A percentile compares a stretch with the other conserved stretches of the same genome.
Evolutionary conservation across 2,797 vertebrate species (phyloP).

Genomic region (Sandelia bainsii): DNA sequence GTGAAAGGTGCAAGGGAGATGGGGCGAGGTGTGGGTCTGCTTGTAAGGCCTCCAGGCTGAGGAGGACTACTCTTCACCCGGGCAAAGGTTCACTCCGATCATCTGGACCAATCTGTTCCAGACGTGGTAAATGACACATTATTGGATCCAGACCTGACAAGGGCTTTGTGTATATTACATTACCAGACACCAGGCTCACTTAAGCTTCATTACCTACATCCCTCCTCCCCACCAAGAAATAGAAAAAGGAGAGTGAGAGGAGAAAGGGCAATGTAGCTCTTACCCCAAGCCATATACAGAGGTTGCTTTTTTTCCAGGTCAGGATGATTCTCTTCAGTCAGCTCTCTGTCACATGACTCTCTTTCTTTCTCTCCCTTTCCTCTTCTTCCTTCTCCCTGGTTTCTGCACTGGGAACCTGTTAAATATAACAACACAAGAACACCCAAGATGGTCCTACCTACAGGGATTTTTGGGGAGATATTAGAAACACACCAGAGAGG

Average conservation of each 20-base stretch:
- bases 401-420: conserved; percentile 85
- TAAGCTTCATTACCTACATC: conserved; percentile 93
- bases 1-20: conserved; percentile 79
- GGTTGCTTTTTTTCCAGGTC: conserved; percentile 80
- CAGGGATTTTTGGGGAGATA: conserved; percentile 83
- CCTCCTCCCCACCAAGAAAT: conserved; percentile 76
- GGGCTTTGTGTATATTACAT: conserved; percentile 91
- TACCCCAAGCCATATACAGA: conserved; percentile 86
- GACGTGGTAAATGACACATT: conserved; percentile 98
- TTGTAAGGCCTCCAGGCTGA: conserved; percentile 88
- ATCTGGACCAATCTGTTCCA: conserved; percentile 98
- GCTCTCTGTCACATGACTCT: conserved; percentile 63
- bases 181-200: conserved; percentile 94
- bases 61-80: conserved; percentile 92
- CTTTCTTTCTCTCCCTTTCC: conserved; percentile 84
- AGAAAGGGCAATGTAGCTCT: conserved; percentile 75
- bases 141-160: conserved; percentile 99
- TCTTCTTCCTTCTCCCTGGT: conserved; percentile 73
- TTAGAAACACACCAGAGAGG: conserved; percentile 83
- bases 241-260: conserved; percentile 67
- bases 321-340: conserved; percentile 56
- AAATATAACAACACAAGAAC: conserved; percentile 90
- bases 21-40: conserved; percentile 80
- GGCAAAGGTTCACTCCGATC: conserved; percentile 99
- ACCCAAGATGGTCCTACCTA: conserved; percentile 85